Conservation (phyloP, 2,888 invertebrate genomes). For the Lamproptera curius region DNA sequence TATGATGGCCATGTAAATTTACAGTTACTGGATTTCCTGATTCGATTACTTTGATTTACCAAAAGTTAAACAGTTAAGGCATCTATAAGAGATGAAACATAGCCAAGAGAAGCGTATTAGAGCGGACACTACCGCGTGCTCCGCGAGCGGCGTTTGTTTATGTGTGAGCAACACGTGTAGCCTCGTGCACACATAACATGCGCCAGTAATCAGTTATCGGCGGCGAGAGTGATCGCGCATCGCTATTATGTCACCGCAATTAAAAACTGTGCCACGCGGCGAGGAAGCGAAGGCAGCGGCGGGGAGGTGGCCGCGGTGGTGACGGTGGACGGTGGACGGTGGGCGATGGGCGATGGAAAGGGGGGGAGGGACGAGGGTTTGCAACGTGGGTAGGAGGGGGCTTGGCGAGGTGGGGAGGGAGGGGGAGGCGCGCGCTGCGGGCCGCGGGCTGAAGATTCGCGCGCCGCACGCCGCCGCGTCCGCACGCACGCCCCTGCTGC, state of each 20-base stretch:
- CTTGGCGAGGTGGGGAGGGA: constrained; percentile 22
- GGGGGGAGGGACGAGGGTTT: too few species aligned
- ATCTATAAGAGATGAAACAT: too few species aligned
- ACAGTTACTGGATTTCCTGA: too few species aligned
- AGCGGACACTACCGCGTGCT: constrained; percentile 3
- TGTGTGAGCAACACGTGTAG: constrained; percentile 51
- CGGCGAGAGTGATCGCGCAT: constrained; percentile 55
- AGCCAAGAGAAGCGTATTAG: too few species aligned
- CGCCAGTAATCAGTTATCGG: constrained; percentile 51
- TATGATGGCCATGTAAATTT: too few species aligned
- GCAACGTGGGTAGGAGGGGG: too few species aligned
- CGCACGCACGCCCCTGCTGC: constrained; percentile 43
- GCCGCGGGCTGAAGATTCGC: constrained; percentile 41
- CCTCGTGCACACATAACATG: constrained; percentile 42
- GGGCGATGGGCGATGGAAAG: constrained; percentile 11
- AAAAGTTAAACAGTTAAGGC: too few species aligned
- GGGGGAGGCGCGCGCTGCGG: constrained; percentile 29
- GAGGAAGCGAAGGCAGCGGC: constrained; percentile 23
- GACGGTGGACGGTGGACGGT: constrained; percentile 21
- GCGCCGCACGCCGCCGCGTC: constrained; percentile 46
- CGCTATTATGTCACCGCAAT: constrained; percentile 49
- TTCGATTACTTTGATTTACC: too few species aligned
- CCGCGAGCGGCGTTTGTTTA: constrained; percentile 40
- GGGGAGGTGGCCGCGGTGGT: constrained; percentile 29
- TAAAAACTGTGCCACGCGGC: constrained; percentile 45